Base-by-base conservation (phyloP, 2,113 vertebrate genomes). In the Limnothrissa miodon region DNA sequence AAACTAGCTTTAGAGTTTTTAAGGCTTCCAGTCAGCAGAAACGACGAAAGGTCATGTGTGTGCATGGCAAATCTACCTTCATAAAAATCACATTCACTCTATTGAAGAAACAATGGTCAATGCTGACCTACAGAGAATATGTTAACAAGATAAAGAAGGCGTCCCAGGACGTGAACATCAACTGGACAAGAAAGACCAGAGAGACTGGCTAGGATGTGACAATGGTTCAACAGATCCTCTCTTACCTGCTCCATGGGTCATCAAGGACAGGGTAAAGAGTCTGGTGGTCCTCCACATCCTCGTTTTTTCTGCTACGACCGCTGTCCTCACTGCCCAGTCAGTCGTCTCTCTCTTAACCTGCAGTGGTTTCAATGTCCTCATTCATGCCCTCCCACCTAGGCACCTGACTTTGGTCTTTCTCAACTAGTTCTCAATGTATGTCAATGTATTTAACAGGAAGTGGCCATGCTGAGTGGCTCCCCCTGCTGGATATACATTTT, bases 391-490 rank as follows among this genome's bases (percentile, higher is more conserved):
- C 8, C 6, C 56, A 42, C 78, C 39, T n/a, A 79, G 23, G 10
- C 25, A 33, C 29, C 45, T 8, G 10, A 23, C 46, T n/a, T 53
- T 9, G 17, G 21, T 42, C 66, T 46, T 33, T 78, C 1, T 36
- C 11, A 74, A 17, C 66, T 36, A 17, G 29, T 13, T 33, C 66
- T n/a, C n/a, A n/a, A 36, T 74, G 29, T 33, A 36, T 53, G 59
- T 80, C 80, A 45, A 74, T 83, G 45, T 86, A 66, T 83, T 80
- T 88, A 42, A 86, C 81, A 93, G 90, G 89, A 92, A 91, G 86
- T 82, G 90, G 85, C 88, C 89, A 81, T 82, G 90, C 85, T 87
- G 81, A 70, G 33, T 80, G n/a, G n/a, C 36, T 74, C 70, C 36
- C 39, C n/a, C 25, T 56, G 74, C 2, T 48, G 42, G 17, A 42